Evolutionary conservation across 2,797 vertebrate species (phyloP).

Genomic region (Intellagama lesueurii): DNA sequence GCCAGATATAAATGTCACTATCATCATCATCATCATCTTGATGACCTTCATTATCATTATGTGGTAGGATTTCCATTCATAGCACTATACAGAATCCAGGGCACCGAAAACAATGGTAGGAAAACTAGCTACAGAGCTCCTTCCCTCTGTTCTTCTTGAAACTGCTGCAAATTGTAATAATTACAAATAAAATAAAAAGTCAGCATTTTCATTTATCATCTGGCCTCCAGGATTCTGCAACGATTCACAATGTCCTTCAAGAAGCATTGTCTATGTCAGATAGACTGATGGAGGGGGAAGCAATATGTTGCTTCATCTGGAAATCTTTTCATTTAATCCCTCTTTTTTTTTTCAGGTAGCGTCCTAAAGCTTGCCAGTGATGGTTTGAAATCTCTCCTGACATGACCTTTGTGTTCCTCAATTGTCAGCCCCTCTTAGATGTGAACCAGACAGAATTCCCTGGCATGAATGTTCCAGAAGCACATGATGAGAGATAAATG

Average conservation of each 20-base stretch:
- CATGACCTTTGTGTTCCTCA: background rate
- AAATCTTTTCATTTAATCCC: background rate
- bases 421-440: slow-evolving; percentile 24
- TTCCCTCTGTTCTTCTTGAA: background rate
- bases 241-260: background rate
- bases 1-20: background rate
- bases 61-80: background rate
- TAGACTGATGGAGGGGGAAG: slow-evolving; percentile 5
- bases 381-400: slow-evolving; percentile 10
- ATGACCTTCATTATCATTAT: no score
- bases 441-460: slow-evolving; percentile 2
- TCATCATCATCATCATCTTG: background rate
- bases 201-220: rapidly evolving
- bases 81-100: background rate
- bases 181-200: background rate
- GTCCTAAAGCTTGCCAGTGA: background rate
- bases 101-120: background rate
- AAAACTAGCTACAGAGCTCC: background rate
- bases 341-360: background rate
- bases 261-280: background rate
- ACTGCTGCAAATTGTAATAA: background rate
- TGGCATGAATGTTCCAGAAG: rapidly evolving
- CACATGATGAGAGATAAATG: slow-evolving; percentile 33
- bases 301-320: background rate
- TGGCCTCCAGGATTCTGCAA: background rate